phyloP scores from a whole-genome alignment of 2,113 vertebrate species.

The Phylloscopus trochilus region DNA sequence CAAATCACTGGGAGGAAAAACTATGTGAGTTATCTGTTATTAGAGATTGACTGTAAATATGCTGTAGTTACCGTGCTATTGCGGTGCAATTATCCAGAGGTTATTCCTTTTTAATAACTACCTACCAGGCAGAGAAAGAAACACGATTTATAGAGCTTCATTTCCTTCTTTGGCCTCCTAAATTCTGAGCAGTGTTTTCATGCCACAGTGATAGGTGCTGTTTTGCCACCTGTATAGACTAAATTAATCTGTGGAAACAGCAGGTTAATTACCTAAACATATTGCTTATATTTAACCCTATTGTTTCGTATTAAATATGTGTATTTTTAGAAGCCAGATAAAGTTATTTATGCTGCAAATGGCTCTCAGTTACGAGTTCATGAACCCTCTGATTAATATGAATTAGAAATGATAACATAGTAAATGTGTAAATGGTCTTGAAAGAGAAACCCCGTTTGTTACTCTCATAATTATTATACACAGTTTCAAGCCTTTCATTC shows the following conservation, averaged over 20 bases:
- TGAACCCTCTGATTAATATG: slow-evolving; percentile 57
- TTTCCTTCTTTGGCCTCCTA: not conserved
- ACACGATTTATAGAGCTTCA: not conserved
- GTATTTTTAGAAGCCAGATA: slow-evolving; percentile 29
- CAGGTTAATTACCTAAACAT: slow-evolving; percentile 36
- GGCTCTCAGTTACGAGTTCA: slow-evolving; percentile 37
- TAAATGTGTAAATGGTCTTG: slow-evolving; percentile 37
- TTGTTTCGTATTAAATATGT: slow-evolving; percentile 26
- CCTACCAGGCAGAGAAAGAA: not conserved
- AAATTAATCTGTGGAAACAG: slow-evolving; percentile 11
- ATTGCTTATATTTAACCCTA: slow-evolving; percentile 53
- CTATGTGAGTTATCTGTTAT: slow-evolving; percentile 5
- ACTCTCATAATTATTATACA: not conserved
- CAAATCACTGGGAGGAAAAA: not conserved
- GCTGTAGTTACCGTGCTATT: not conserved
- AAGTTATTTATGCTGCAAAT: slow-evolving; percentile 53
- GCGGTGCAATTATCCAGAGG: slow-evolving; percentile 1
- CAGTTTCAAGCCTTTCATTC: not conserved
- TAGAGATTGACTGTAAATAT: not conserved
- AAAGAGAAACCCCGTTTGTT: slow-evolving; percentile 21
- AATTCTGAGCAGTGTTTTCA: not conserved
- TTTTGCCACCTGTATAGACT: not conserved
- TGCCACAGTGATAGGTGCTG: not conserved
- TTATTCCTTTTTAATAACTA: slow-evolving; percentile 48
- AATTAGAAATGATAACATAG: slow-evolving; percentile 50